A percentile compares a stretch with the other conserved stretches of the same genome.
phyloP scores from a whole-genome alignment of 2,888 invertebrate species.

The Charanyca ferruginea region DNA sequence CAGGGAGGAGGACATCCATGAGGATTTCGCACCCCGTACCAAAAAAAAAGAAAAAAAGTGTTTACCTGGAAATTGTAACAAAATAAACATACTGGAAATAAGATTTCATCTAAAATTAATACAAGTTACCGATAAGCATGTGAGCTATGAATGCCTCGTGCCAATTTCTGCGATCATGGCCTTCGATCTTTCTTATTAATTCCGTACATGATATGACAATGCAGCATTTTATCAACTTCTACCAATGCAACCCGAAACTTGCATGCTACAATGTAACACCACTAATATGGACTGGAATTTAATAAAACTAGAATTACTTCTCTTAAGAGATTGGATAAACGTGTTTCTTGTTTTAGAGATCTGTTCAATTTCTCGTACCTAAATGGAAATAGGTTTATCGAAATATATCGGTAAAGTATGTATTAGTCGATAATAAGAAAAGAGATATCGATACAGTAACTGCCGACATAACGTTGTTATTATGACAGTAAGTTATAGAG shows the following conservation, averaged over 20 bases:
- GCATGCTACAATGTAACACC: constrained; percentile 44
- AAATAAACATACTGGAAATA: background rate
- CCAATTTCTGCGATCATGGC: constrained; percentile 23
- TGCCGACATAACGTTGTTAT: background rate
- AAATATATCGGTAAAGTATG: constrained; percentile 16
- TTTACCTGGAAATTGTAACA: too few species aligned
- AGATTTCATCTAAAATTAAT: background rate
- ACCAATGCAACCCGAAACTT: constrained; percentile 82
- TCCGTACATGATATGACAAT: constrained; percentile 70
- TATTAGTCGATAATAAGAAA: constrained; percentile 10
- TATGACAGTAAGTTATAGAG: constrained; percentile 12
- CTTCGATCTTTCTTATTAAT: constrained; percentile 64
- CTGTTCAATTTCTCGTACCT: constrained; percentile 29
- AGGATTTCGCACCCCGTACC: too few species aligned
- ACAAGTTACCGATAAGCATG: background rate
- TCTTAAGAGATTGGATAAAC: constrained; percentile 27
- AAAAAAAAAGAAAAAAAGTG: too few species aligned
- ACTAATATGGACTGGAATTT: constrained; percentile 38
- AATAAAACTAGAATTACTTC: constrained; percentile 49
- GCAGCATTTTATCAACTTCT: constrained; percentile 79
- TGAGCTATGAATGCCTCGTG: constrained; percentile 24
- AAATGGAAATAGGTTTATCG: constrained; percentile 26
- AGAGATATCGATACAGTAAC: constrained; percentile 20
- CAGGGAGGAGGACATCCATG: too few species aligned
- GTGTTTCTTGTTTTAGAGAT: constrained; percentile 25